These are phyloP conservation scores for Centropyge bicolor DNA, from an alignment of 2,797 vertebrate genomes.

Conservation along the genomic window DNA sequence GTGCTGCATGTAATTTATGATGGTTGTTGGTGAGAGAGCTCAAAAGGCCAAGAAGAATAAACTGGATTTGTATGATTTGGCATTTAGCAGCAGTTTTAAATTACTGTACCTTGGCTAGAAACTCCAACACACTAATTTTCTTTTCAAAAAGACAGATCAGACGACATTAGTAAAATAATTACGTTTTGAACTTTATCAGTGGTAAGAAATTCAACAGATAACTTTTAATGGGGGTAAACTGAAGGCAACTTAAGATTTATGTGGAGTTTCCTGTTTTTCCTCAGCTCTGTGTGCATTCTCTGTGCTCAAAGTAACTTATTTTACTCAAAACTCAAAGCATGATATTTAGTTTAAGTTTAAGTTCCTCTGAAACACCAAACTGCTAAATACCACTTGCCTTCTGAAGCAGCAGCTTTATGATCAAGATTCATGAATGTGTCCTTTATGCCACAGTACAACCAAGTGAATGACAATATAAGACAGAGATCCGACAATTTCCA, in stretches of 20 bases:
- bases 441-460: constrained; percentile 21
- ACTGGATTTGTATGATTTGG: constrained; percentile 57
- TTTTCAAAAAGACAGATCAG: constrained; percentile 25
- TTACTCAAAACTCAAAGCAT: not conserved
- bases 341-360: not conserved
- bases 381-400: constrained; percentile 20
- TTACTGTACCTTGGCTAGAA: constrained; percentile 39
- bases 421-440: constrained; percentile 2
- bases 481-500: too few species aligned
- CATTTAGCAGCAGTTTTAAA: constrained; percentile 43
- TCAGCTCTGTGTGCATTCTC: not conserved
- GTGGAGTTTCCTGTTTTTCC: constrained; percentile 40
- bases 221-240: constrained; percentile 29
- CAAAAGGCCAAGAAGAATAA: constrained; percentile 45
- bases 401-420: constrained; percentile 5
- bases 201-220: constrained; percentile 22
- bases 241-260: constrained; percentile 31
- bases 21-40: constrained; percentile 34
- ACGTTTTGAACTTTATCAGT: constrained; percentile 14
- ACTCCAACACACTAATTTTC: constrained; percentile 14
- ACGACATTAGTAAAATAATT: constrained; percentile 17
- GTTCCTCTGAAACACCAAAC: constrained; percentile 21
- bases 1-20: constrained; percentile 20
- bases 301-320: constrained; percentile 14
- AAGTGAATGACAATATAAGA: not conserved